A percentile compares a stretch with the other conserved stretches of the same genome.
phyloP scores from a whole-genome alignment of 2,113 vertebrate species.

The Alaudala cheleensis region DNA sequence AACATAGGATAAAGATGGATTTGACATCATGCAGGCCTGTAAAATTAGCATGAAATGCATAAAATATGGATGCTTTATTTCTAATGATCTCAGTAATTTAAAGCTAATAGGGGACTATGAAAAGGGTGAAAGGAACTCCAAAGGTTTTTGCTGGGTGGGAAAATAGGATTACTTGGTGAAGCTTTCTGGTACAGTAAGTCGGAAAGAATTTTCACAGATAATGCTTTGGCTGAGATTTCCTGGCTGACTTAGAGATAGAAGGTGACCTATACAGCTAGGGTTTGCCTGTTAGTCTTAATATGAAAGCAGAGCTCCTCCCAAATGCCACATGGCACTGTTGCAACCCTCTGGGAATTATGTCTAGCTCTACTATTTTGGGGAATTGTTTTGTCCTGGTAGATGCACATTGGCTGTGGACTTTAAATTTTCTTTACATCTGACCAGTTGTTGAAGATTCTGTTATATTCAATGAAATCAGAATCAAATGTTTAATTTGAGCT shows the following conservation, averaged over 20 bases:
- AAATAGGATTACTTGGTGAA: neutral
- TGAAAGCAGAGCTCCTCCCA: neutral
- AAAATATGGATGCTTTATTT: neutral
- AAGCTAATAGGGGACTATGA: neutral
- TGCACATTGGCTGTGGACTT: neutral
- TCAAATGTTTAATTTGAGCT: neutral
- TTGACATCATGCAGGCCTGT: neutral
- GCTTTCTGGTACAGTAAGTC: neutral
- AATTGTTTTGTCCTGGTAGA: neutral
- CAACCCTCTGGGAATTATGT: neutral
- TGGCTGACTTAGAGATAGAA: neutral
- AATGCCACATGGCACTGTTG: neutral
- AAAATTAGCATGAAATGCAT: neutral
- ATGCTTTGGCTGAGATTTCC: neutral
- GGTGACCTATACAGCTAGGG: neutral
- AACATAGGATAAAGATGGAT: neutral
- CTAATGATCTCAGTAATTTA: neutral
- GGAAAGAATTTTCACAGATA: slow-evolving; percentile 38
- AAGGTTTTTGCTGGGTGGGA: neutral
- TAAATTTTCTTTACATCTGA: neutral
- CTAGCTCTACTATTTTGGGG: neutral
- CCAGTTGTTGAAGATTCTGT: neutral
- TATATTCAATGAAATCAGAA: neutral
- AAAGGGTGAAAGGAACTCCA: accelerated
- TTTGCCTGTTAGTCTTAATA: neutral